A percentile compares a stretch with the other conserved stretches of the same genome.
Evolutionary conservation across 1,140 invertebrate genomes (phyloP).

Genomic region (Pemphigus obesinymphae): DNA sequence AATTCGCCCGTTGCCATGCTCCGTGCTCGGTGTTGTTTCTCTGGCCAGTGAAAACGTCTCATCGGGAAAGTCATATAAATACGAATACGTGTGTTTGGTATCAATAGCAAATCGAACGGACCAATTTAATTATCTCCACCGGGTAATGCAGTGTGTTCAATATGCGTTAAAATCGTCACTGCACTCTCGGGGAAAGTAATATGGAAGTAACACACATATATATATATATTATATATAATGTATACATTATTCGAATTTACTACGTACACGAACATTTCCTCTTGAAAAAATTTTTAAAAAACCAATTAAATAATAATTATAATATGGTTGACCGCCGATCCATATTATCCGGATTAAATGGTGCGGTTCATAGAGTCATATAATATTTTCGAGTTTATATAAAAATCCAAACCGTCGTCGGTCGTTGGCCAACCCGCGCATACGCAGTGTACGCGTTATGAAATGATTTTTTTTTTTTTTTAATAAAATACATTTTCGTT

Average conservation of each 20-base stretch:
- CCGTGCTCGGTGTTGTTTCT: no score
- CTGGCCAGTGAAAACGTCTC: background rate
- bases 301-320: background rate
- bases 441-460: background rate
- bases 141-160: background rate
- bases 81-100: background rate
- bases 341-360: background rate
- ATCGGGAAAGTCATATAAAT: constrained; percentile 21
- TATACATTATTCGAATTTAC: background rate
- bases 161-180: background rate
- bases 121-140: constrained; percentile 20
- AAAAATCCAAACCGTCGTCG: background rate
- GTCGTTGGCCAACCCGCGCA: background rate
- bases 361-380: background rate
- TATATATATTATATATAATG: background rate
- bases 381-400: background rate
- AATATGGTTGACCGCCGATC: background rate
- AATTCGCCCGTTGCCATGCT: no score
- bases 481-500: background rate
- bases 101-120: background rate
- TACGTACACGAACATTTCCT: background rate
- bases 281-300: background rate
- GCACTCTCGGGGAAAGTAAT: constrained; percentile 5
- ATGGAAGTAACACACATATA: background rate
- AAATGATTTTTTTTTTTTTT: background rate